Evolutionary conservation across 2,888 invertebrate species (phyloP), one percentile per base, ranked within the genome.

Genomic region (Litoditis marina): DNA sequence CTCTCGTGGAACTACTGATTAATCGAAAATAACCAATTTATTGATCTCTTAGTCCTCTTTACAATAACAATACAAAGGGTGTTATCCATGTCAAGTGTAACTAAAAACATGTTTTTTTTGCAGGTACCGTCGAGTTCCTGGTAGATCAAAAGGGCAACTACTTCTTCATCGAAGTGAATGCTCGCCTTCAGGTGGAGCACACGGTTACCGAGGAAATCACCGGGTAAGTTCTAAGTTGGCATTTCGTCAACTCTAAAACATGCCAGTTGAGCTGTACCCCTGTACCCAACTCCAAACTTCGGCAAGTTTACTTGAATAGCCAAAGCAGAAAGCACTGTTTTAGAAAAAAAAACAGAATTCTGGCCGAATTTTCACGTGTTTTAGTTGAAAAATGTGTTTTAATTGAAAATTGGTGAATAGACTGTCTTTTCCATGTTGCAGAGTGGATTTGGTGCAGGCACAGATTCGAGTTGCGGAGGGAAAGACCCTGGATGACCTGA

Each of bases 191-290:
- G 88, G 98, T 98, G 34, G 98, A 99, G 85, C 98, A 99, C 84
- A 98, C 98, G 0, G 92, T 98, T 19, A 96, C 96, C 0, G 98
- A 99, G 86, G 95, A 96, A 86, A 92, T 98, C 53, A 99, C 98
- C 0, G 96, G 95, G 88, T 89, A 82, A 56, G 65, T 50, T 49
- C 13, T 2, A 3, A 44, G n/a, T n/a, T n/a, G n/a, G n/a, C 8
- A n/a, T n/a, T n/a, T n/a, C n/a, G n/a, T n/a, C n/a, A n/a, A n/a
- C n/a, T n/a, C n/a, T n/a, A n/a, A n/a, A n/a, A n/a, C n/a, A n/a
- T n/a, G n/a, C n/a, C n/a, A n/a, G n/a, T n/a, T n/a, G n/a, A n/a
- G n/a, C n/a, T n/a, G n/a, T n/a, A n/a, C n/a, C n/a, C n/a, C n/a
- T n/a, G n/a, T n/a, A n/a, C n/a, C n/a, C n/a, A n/a, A n/a, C n/a